Evolutionary conservation across 2,888 invertebrate species (phyloP), one percentile per base, ranked within the genome.

Genomic region (Siphonodentalium dalli): DNA sequence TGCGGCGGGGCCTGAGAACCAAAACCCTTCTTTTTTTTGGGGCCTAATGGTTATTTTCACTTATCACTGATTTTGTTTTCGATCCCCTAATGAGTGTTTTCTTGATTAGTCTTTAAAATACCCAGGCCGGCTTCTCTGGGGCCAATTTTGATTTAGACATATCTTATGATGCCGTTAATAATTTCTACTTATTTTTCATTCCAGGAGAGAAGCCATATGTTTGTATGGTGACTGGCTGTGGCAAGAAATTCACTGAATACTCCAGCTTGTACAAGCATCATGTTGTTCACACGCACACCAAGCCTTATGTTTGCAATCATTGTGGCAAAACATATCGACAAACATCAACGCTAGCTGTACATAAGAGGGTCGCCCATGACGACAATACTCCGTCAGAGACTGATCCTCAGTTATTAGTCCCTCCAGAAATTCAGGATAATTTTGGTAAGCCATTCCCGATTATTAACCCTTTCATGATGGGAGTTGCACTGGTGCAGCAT

Each of bases 261-360:
- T 88, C 88, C 43, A 88, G 87, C 65, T 83, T 88, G 18, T 88
- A 88, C 75, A 88, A 88, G 71, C 88, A 88, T 74, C 86, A 87
- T 66, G 82, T 85, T 31, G 87, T 84, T 5, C 88, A 88, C 74
- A 86, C 86, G 23, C 85, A 86, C 45, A 81, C 84, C 54, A 86
- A 86, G 67, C 86, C 86, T 3, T 87, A 85, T 63, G 82, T 83
- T 40, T 88, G 88, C 67, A 82, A 83, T 58, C 80, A 85, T 52
- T 88, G 88, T 72, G 84, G 84, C 2, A 85, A 86, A 63, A 84
- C 84, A 42, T 88, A 87, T 59, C 82, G 88, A 29, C 87, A 87
- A 71, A 86, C 85, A 29, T 85, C 86, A 15, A 86, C 87, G 1
- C 79, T 88, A 15, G 84, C 85, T 37, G 84, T 87, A 82, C 88